Conservation (phyloP, 2,888 invertebrate species). For the Sympetrum striolatum region DNA sequence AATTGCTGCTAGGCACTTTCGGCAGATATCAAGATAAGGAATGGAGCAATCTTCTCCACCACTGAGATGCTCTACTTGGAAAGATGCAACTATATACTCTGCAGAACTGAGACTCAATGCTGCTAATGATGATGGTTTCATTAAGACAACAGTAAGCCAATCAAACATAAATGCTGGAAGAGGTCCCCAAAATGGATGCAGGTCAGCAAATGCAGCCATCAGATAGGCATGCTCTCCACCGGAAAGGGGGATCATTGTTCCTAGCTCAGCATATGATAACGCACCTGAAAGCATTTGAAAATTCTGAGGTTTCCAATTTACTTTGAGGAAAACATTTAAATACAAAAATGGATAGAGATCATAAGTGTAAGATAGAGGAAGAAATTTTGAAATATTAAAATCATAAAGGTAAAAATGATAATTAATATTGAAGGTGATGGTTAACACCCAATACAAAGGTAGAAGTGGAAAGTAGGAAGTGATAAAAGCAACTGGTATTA, state of each 20-base stretch:
- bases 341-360: too few species aligned
- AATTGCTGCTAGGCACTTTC: constrained; percentile 35
- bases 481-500: too few species aligned
- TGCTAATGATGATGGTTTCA: constrained; percentile 52
- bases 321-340: too few species aligned
- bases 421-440: too few species aligned
- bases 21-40: not conserved
- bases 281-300: constrained; percentile 53
- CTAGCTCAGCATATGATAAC: constrained; percentile 57
- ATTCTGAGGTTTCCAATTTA: too few species aligned
- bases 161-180: constrained; percentile 53
- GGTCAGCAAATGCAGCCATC: constrained; percentile 49
- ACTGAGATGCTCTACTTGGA: not conserved
- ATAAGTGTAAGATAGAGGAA: too few species aligned
- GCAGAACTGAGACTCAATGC: constrained; percentile 52
- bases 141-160: constrained; percentile 51
- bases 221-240: constrained; percentile 57
- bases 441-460: too few species aligned
- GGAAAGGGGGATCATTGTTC: constrained; percentile 55
- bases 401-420: too few species aligned
- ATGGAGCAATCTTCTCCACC: not conserved
- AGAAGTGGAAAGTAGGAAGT: too few species aligned
- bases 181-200: constrained; percentile 49
- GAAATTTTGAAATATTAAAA: too few species aligned
- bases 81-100: constrained; percentile 49